phyloP scores from a whole-genome alignment of 2,113 vertebrate species.

The Zosterops hypoxanthus region DNA sequence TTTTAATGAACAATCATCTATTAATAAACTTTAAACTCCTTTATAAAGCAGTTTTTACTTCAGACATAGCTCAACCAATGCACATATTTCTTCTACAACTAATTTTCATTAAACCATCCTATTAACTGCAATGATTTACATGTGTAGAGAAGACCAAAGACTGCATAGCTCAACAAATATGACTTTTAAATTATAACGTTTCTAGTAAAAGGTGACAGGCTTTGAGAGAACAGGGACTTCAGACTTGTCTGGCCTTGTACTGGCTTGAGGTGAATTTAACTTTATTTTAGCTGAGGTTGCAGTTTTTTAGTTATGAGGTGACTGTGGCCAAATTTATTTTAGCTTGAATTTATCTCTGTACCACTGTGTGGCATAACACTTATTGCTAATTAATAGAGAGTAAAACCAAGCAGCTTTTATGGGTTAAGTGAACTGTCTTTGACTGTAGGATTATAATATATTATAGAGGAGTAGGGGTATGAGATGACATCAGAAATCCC shows the following conservation, averaged over 20 bases:
- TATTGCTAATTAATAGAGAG: neutral
- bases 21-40: constrained; percentile 3
- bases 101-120: neutral
- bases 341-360: neutral
- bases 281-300: neutral
- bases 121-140: neutral
- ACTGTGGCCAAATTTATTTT: neutral
- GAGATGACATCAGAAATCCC: neutral
- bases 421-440: neutral
- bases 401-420: neutral
- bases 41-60: neutral
- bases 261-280: neutral
- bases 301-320: neutral
- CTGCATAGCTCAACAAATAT: neutral
- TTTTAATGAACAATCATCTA: neutral
- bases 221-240: neutral
- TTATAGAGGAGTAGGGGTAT: neutral
- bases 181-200: neutral
- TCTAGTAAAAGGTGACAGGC: neutral
- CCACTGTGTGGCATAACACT: neutral
- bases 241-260: neutral
- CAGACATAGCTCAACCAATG: neutral
- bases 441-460: neutral
- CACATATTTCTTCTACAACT: neutral
- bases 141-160: neutral